Evolutionary conservation across 2,888 invertebrate species (phyloP).

Genomic region (Torymus texanus): DNA sequence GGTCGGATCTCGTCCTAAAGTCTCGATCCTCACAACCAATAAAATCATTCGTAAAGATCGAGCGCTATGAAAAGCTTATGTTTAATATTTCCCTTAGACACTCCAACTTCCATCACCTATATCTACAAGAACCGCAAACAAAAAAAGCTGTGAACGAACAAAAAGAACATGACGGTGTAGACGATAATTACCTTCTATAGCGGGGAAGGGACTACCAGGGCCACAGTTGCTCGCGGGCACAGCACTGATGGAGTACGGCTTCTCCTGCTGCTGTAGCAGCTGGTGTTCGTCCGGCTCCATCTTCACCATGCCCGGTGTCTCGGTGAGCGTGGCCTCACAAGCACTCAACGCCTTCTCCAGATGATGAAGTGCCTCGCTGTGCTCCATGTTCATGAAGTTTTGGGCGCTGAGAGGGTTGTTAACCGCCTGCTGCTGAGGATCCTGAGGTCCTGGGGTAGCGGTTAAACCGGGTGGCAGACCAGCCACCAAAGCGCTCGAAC

Average conservation of each 20-base stretch:
- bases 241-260: constrained; percentile 73
- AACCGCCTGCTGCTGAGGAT: constrained; percentile 46
- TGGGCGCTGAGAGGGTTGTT: constrained; percentile 64
- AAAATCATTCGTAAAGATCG: too few species aligned
- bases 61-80: not conserved
- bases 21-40: too few species aligned
- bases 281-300: constrained; percentile 74
- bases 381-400: constrained; percentile 71
- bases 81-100: too few species aligned
- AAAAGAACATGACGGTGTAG: too few species aligned
- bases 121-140: too few species aligned
- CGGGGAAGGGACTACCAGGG: constrained; percentile 72
- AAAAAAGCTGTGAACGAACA: too few species aligned
- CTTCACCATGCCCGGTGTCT: constrained; percentile 72
- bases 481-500: constrained; percentile 53
- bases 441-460: constrained; percentile 57
- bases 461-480: constrained; percentile 53
- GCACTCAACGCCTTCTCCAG: constrained; percentile 72
- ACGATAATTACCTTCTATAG: constrained; percentile 69
- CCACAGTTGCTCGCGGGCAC: constrained; percentile 69
- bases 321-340: constrained; percentile 73
- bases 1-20: too few species aligned
- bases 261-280: constrained; percentile 68
- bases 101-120: too few species aligned
- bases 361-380: constrained; percentile 73